Conservation (phyloP, 2,888 invertebrate genomes). For the Drosophila longiperda region DNA sequence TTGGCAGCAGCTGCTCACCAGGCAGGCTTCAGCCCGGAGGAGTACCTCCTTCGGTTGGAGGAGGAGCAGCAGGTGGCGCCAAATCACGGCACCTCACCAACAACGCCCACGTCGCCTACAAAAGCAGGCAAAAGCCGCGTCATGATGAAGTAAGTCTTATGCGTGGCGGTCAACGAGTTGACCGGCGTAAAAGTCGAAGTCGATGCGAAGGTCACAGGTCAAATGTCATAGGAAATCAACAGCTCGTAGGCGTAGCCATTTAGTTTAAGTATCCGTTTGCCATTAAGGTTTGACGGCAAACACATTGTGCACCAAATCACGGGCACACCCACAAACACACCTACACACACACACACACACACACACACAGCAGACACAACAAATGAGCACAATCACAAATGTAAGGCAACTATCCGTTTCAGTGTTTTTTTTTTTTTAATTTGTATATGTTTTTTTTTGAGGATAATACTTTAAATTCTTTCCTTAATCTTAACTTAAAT, state of each 20-base stretch:
- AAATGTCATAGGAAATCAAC: constrained; percentile 32
- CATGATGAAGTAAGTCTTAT: constrained; percentile 81
- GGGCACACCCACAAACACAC: constrained; percentile 41
- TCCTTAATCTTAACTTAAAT: constrained; percentile 39
- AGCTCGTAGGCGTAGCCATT: constrained; percentile 46
- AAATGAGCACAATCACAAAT: constrained; percentile 18
- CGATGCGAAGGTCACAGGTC: constrained; percentile 42
- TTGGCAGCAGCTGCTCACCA: constrained; percentile 71
- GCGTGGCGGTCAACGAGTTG: constrained; percentile 61
- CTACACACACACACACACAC: constrained; percentile 11
- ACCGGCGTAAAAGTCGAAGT: constrained; percentile 42
- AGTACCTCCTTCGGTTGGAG: constrained; percentile 58
- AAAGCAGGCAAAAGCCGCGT: constrained; percentile 67
- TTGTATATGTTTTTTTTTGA: constrained; percentile 31
- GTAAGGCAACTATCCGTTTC: constrained; percentile 23
- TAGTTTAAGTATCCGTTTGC: constrained; percentile 28
- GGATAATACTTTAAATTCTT: constrained; percentile 40
- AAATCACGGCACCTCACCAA: constrained; percentile 6
- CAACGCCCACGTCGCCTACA: constrained; percentile 41
- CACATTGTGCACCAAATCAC: constrained; percentile 26
- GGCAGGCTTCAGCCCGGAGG: constrained; percentile 63
- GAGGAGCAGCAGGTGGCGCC: constrained; percentile 35
- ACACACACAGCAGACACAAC: constrained; percentile 19
- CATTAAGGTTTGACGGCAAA: constrained; percentile 35
- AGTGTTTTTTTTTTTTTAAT: constrained; percentile 32